Base-by-base conservation (phyloP, 37 sponge, comb jelly and placozoan species). In the Mnemiopsis leidyi region DNA sequence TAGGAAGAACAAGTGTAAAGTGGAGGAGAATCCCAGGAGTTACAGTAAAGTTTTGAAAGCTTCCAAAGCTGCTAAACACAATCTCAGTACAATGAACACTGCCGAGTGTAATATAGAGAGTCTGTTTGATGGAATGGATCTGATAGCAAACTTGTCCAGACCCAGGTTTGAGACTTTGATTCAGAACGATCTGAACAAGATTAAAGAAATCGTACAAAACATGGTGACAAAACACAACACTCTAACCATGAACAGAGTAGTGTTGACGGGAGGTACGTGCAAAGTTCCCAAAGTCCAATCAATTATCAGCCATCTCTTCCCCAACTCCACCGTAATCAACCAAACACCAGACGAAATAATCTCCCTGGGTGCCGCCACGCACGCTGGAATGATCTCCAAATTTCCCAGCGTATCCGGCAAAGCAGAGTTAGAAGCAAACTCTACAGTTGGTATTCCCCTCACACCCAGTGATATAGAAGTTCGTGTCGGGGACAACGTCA, bases 41-140 rank as follows among this genome's bases (percentile, higher is more conserved):
- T 29, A 29, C 31, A 36, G 82, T 7, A 82, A 82, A 36, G 30
- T 82, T 35, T 30, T 82, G 23, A 31, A 30, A 23, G 82, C 82
- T 30, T 23, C 82, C 3, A 82, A 82, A 30, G 9, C 5, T 20
- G 82, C 82, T 29, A 82, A 82, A 82, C 82, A 82, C 23, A 36
- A 36, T 36, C 82, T 82, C 1, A 36, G 37, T 23, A 82, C 82
- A 2, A 13, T 36, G 5, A 82, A 82, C 82, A 82, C 82, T 32
- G 38, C 82, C 5, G 82, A 82, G 36, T 82, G 38, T 82, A 82
- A 30, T 30, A 82, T 82, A 20, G 82, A 82, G 36, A 82, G 82
- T 34, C 32, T 82, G 82, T 82, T 82, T 23, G 82, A 82, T 3
- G 82, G 82, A 36, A 82, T 82, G 21, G 82, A 82, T 82, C 82